Conservation (phyloP, 2,113 vertebrate species). For the Tursiops truncatus region DNA sequence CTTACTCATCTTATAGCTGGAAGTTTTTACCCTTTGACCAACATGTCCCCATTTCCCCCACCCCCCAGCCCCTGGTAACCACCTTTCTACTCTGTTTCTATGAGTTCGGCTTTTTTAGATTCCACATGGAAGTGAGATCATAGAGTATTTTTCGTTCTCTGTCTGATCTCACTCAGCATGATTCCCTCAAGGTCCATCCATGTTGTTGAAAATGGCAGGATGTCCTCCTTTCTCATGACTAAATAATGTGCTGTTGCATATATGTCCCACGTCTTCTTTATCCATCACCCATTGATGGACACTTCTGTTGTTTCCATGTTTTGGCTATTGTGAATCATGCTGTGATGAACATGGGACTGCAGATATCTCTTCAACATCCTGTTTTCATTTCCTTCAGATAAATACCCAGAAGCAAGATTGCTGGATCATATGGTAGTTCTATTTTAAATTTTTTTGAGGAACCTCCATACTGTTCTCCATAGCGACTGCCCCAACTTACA, state of each 20-base stretch:
- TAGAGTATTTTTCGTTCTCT: not conserved
- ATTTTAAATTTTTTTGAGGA: not conserved
- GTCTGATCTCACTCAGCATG: not conserved
- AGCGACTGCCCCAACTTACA: not conserved
- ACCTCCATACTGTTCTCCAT: not conserved
- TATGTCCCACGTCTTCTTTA: not conserved
- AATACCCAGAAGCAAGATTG: not conserved
- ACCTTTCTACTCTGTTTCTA: not conserved
- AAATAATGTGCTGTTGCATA: not conserved
- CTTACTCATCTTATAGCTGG: not conserved
- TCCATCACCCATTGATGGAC: not conserved
- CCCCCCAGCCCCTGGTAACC: not conserved
- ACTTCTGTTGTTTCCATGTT: not conserved
- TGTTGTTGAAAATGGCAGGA: not conserved
- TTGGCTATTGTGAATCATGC: not conserved
- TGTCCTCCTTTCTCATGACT: not conserved
- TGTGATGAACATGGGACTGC: not conserved
- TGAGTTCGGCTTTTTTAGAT: not conserved
- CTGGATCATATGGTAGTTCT: not conserved
- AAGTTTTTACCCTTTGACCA: not conserved
- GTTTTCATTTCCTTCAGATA: not conserved
- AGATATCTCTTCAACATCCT: not conserved
- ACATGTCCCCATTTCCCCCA: not conserved
- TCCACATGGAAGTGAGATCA: not conserved
- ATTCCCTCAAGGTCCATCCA: not conserved